phyloP scores from a whole-genome alignment of 2,113 vertebrate species.

The Antidorcas marsupialis region DNA sequence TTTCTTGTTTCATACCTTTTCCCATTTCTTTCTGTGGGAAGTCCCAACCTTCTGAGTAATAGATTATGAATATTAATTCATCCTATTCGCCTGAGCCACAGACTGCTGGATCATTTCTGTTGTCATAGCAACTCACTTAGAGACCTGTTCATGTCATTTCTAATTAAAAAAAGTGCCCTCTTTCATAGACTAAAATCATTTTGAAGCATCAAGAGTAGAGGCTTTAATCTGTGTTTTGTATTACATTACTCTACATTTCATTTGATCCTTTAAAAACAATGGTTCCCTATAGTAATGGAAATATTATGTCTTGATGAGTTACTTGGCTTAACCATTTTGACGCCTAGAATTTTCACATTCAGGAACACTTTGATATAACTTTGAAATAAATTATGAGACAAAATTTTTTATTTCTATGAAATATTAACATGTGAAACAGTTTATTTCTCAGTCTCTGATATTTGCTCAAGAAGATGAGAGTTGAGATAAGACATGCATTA shows the following conservation, averaged over 20 bases:
- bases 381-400: neutral
- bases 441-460: neutral
- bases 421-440: neutral
- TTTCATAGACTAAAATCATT: neutral
- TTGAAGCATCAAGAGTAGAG: neutral
- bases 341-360: neutral
- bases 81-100: neutral
- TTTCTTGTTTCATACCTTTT: constrained; percentile 22
- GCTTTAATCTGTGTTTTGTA: neutral
- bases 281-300: neutral
- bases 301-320: neutral
- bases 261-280: neutral
- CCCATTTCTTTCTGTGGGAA: constrained; percentile 9
- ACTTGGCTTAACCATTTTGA: neutral
- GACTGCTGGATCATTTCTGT: neutral
- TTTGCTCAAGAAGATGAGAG: neutral
- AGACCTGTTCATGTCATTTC: neutral
- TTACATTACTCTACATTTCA: neutral
- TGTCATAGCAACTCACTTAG: constrained; percentile 47
- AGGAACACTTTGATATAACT: neutral
- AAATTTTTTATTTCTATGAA: neutral
- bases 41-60: neutral
- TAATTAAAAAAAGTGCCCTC: neutral
- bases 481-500: neutral
- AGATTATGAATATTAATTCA: constrained; percentile 47